A percentile compares a stretch with the other conserved stretches of the same genome.
Conservation (phyloP, 2,797 vertebrate genomes). For the Gymnocypris eckloni region DNA sequence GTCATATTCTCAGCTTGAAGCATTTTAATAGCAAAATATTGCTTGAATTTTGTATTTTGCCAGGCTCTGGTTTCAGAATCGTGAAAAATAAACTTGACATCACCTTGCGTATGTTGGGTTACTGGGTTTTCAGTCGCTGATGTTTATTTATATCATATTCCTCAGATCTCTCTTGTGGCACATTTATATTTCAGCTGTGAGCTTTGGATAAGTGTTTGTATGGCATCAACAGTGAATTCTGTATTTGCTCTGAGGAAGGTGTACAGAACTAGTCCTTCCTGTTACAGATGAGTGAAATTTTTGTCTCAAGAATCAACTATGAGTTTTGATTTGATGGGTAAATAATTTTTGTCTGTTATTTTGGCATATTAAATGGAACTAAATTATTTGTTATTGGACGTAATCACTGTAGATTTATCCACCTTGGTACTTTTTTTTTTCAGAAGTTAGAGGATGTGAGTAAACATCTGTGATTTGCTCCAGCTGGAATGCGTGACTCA, state of each 20-base stretch:
- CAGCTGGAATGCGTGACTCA: slow-evolving; percentile 54
- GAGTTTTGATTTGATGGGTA: not conserved
- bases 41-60: not conserved
- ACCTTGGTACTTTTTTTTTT: slow-evolving; percentile 8
- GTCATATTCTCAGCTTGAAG: slow-evolving; percentile 31
- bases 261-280: not conserved
- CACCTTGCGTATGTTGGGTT: not conserved
- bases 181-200: slow-evolving; percentile 22
- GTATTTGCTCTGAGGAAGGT: not conserved
- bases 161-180: slow-evolving; percentile 12
- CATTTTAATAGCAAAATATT: slow-evolving; percentile 20
- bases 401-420: not conserved
- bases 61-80: not conserved
- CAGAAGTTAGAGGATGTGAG: slow-evolving; percentile 40
- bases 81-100: slow-evolving; percentile 5
- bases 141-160: slow-evolving; percentile 30
- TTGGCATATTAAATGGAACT: not conserved
- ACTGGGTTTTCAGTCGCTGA: slow-evolving; percentile 9
- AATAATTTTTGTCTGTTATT: not conserved
- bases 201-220: slow-evolving; percentile 19
- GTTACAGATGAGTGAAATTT: not conserved
- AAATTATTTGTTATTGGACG: not conserved
- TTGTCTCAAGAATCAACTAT: not conserved
- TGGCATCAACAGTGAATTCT: slow-evolving; percentile 2
- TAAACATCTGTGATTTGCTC: slow-evolving; percentile 37